phyloP scores from a whole-genome alignment of 2,797 vertebrate genomes.

The Bryconaethiops microstoma region DNA sequence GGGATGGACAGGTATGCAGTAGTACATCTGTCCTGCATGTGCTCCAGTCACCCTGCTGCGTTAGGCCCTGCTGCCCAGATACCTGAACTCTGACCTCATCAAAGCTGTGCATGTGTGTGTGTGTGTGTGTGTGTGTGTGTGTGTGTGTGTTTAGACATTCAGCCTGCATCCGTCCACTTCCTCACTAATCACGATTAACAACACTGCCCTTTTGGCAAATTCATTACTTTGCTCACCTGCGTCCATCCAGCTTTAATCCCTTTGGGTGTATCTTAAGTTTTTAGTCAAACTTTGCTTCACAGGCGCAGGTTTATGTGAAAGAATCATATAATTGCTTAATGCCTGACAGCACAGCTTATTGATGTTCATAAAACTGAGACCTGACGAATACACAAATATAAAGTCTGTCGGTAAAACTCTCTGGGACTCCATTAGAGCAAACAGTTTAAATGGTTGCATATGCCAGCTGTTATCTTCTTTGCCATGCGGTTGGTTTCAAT shows the following conservation, averaged over 20 bases:
- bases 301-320: slow-evolving; percentile 13
- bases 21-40: slow-evolving; percentile 20
- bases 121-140: background rate
- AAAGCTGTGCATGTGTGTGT: slow-evolving; percentile 5
- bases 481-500: slow-evolving; percentile 17
- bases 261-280: background rate
- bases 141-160: background rate
- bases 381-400: slow-evolving; percentile 14
- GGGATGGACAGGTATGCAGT: background rate
- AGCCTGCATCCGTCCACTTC: background rate
- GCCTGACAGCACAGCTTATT: slow-evolving; percentile 14
- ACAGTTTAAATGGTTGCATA: slow-evolving; percentile 30
- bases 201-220: background rate
- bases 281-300: background rate
- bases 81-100: slow-evolving; percentile 28
- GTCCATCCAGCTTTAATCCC: background rate
- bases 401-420: slow-evolving; percentile 36
- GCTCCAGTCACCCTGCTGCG: slow-evolving; percentile 8
- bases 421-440: slow-evolving; percentile 24
- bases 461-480: slow-evolving; percentile 43
- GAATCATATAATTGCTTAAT: slow-evolving; percentile 1
- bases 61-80: background rate
- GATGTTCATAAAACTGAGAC: slow-evolving; percentile 17
- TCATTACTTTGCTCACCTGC: background rate
- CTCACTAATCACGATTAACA: background rate